A percentile compares a stretch with the other conserved stretches of the same genome.
These are phyloP conservation scores for Acanthornis magna DNA, from an alignment of 2,797 vertebrate genomes.

Conservation along the genomic window DNA sequence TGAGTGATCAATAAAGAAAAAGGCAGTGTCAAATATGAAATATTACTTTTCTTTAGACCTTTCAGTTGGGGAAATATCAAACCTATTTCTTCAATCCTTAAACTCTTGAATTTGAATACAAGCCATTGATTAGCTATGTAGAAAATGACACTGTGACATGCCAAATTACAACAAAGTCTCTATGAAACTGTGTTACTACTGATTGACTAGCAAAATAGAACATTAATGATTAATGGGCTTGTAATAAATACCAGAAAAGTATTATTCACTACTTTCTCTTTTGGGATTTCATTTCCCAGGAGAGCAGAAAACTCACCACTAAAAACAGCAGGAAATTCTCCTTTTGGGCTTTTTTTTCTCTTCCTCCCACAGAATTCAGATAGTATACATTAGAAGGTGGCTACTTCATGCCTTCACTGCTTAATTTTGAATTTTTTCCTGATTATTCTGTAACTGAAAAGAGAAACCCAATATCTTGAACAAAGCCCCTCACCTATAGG, in stretches of 20 bases:
- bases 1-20: slow-evolving; percentile 47
- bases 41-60: slow-evolving; percentile 33
- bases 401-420: neutral
- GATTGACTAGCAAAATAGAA: neutral
- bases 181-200: neutral
- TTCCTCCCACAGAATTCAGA: neutral
- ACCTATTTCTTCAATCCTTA: neutral
- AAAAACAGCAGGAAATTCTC: neutral
- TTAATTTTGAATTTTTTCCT: neutral
- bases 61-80: slow-evolving; percentile 46
- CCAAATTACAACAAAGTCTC: neutral
- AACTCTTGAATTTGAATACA: slow-evolving; percentile 22
- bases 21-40: slow-evolving; percentile 22
- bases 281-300: neutral
- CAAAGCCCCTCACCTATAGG: rapidly evolving
- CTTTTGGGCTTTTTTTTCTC: neutral
- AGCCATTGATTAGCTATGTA: neutral
- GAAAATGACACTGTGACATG: neutral
- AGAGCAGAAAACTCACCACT: neutral
- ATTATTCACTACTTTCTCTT: neutral
- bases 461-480: neutral
- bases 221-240: neutral
- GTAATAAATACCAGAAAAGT: neutral
- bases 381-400: neutral
- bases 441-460: neutral